A percentile compares a stretch with the other conserved stretches of the same genome.
Conservation (phyloP, 1,140 invertebrate species). For the Sweltsa coloradensis region DNA sequence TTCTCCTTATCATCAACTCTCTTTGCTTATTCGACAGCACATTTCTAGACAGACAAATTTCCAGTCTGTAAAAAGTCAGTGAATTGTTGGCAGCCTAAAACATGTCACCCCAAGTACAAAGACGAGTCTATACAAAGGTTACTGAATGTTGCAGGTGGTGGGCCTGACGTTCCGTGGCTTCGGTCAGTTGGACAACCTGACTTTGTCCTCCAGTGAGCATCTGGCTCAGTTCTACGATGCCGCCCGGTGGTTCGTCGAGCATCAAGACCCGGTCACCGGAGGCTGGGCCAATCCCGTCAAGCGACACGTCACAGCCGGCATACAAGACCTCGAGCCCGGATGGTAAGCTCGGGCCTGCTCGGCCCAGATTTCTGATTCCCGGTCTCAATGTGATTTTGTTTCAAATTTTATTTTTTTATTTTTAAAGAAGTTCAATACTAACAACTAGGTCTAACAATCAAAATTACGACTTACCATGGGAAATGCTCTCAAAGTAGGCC, state of each 20-base stretch:
- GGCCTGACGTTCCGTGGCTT: slow-evolving; percentile 57
- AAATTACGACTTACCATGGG: no score
- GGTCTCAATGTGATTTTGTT: no score
- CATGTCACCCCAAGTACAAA: no score
- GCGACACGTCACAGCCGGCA: slow-evolving; percentile 59
- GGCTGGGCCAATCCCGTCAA: slow-evolving; percentile 84
- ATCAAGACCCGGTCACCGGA: slow-evolving; percentile 69
- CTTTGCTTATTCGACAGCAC: no score
- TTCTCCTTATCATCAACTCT: no score
- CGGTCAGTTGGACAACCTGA: slow-evolving; percentile 71
- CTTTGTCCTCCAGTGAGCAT: slow-evolving; percentile 70
- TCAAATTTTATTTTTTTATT: neutral
- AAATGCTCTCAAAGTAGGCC: no score
- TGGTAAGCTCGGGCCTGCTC: no score
- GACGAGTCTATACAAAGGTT: no score
- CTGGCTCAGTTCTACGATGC: slow-evolving; percentile 83
- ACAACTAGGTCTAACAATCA: neutral
- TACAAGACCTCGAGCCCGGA: slow-evolving; percentile 66
- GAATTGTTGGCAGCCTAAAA: no score
- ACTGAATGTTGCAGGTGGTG: slow-evolving; percentile 32
- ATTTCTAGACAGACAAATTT: no score
- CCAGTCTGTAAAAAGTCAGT: no score
- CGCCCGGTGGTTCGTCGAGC: slow-evolving; percentile 81
- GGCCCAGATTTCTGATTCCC: no score
- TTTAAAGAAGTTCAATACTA: neutral